phyloP scores from a whole-genome alignment of 2,797 vertebrate genomes.

The Megalops cyprinoides region DNA sequence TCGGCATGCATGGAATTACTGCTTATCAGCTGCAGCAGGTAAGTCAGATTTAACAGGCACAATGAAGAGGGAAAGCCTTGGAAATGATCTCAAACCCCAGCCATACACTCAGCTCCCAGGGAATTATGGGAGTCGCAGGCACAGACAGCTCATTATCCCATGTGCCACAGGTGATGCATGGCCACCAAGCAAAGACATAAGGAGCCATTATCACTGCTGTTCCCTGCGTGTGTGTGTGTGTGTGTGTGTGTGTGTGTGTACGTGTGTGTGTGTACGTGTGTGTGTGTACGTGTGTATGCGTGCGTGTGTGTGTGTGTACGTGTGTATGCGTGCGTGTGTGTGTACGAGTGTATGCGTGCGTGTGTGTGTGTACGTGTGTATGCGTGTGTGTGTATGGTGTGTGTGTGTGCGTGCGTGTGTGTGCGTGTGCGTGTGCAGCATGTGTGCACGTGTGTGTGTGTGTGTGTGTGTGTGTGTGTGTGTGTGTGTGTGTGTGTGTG shows the following conservation, averaged over 20 bases:
- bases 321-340: no score
- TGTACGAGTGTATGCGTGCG: neutral
- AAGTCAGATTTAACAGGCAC: neutral
- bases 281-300: conserved; percentile 34
- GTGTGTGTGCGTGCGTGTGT: no score
- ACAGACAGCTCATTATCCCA: no score
- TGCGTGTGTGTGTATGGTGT: no score
- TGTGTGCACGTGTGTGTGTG: no score
- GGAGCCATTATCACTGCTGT: neutral
- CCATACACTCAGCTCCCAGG: conserved; percentile 48
- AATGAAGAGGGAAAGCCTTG: neutral
- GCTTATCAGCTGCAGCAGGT: conserved; percentile 33
- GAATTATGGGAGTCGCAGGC: no score
- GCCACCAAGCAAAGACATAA: neutral
- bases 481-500: no score
- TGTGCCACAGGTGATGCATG: neutral
- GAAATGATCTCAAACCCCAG: conserved; percentile 60
- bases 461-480: conserved; percentile 38
- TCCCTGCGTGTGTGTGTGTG: neutral
- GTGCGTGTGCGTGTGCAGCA: conserved; percentile 39
- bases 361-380: neutral
- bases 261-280: no score
- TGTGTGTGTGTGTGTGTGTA: neutral
- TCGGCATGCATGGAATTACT: conserved; percentile 39
- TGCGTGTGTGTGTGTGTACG: no score